phyloP scores from a whole-genome alignment of 92 coral and sea anemone species.

The Nematostella vectensis region DNA sequence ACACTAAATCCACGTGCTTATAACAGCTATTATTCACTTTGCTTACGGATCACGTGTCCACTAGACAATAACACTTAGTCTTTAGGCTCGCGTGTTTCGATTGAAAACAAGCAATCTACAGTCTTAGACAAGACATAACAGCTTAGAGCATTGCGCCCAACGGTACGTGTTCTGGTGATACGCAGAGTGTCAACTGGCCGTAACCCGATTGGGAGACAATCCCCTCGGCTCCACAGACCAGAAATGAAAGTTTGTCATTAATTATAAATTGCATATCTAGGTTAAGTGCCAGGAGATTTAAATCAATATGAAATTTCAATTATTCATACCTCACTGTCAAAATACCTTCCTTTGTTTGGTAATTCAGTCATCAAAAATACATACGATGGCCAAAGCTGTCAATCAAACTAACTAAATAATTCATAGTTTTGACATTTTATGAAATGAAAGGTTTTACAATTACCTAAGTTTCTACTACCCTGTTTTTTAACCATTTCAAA shows the following conservation, averaged over 20 bases:
- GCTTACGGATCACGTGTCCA: constrained; percentile 2
- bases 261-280: constrained; percentile 53
- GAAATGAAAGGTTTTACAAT: constrained; percentile 49
- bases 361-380: constrained; percentile 51
- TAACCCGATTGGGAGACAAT: too few species aligned
- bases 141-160: too few species aligned
- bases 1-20: constrained; percentile 2
- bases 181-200: too few species aligned
- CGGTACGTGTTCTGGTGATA: too few species aligned
- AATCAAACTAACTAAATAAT: constrained; percentile 40
- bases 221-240: background rate
- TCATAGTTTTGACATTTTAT: constrained; percentile 84
- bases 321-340: constrained; percentile 76
- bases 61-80: constrained; percentile 1
- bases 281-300: constrained; percentile 87
- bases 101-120: background rate
- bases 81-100: background rate
- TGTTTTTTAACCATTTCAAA: too few species aligned
- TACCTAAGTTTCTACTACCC: constrained; percentile 14
- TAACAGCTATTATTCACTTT: constrained; percentile 4
- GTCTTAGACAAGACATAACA: too few species aligned
- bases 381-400: constrained; percentile 55
- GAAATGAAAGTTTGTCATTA: constrained; percentile 4
- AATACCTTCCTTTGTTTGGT: constrained; percentile 80
- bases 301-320: constrained; percentile 93